A percentile compares a stretch with the other conserved stretches of the same genome.
Evolutionary conservation across 2,113 vertebrate genomes (phyloP).

Genomic region (Amphiprion percula): DNA sequence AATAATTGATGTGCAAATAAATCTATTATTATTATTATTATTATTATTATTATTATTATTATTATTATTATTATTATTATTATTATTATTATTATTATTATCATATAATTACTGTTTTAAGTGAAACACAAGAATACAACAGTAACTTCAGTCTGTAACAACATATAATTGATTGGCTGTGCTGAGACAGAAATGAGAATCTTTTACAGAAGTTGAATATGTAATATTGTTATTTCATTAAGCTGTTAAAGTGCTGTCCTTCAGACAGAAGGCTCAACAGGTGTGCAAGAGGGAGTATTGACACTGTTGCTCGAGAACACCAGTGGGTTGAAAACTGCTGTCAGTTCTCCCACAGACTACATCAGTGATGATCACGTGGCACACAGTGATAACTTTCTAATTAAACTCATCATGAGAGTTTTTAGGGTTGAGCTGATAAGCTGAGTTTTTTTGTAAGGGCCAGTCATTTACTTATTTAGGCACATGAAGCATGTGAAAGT

Average conservation of each 20-base stretch:
- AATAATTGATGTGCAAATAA: too few relatives aligned
- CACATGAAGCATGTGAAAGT: not conserved
- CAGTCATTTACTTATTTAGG: not conserved
- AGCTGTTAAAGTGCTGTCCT: not conserved
- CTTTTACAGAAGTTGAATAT: not conserved
- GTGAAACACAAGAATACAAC: not conserved
- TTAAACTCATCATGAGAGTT: not conserved
- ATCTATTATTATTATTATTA: too few relatives aligned
- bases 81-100: too few relatives aligned
- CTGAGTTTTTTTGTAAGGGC: too few relatives aligned
- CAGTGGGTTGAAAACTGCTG: not conserved
- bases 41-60: too few relatives aligned
- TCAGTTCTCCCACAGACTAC: not conserved
- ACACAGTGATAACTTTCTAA: not conserved
- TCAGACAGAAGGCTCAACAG: not conserved
- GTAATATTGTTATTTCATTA: not conserved
- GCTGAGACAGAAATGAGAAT: not conserved
- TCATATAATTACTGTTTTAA: not conserved
- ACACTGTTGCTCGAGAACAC: not conserved
- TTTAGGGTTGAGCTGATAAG: not conserved
- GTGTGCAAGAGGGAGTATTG: not conserved
- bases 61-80: too few relatives aligned
- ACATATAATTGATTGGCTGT: not conserved
- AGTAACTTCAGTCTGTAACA: not conserved
- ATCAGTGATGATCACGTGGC: not conserved